A percentile compares a stretch with the other conserved stretches of the same genome.
These are phyloP conservation scores for Epiperipatus broadwayi DNA, from an alignment of 2,888 invertebrate genomes.

Conservation along the genomic window DNA sequence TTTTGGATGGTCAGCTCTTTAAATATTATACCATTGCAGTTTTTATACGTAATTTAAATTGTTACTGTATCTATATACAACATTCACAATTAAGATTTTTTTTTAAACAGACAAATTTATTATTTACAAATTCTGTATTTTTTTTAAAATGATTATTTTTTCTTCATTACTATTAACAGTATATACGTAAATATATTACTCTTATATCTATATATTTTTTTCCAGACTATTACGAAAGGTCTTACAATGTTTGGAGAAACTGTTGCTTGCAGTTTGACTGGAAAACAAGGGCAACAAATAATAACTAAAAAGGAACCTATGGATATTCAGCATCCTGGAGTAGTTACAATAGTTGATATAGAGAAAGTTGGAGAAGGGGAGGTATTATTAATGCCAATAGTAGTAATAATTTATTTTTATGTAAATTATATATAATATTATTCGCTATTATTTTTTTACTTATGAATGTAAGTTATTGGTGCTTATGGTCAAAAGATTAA, in stretches of 20 bases:
- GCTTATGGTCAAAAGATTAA: not conserved
- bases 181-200: not conserved
- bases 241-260: conserved; percentile 72
- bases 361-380: conserved; percentile 19
- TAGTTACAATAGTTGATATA: conserved; percentile 63
- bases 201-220: conserved; percentile 8
- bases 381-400: too few relatives aligned
- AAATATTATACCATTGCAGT: too few relatives aligned
- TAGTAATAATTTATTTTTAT: too few relatives aligned
- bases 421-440: too few relatives aligned
- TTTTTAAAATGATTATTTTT: too few relatives aligned
- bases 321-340: conserved; percentile 52
- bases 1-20: too few relatives aligned
- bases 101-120: too few relatives aligned
- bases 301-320: conserved; percentile 19
- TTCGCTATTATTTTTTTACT: conserved; percentile 4
- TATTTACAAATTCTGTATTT: too few relatives aligned
- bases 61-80: too few relatives aligned
- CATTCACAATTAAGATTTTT: too few relatives aligned
- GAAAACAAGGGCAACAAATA: conserved; percentile 35
- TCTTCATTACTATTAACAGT: not conserved
- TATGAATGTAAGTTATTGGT: conserved; percentile 1
- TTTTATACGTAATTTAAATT: too few relatives aligned
- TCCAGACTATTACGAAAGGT: conserved; percentile 60
- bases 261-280: conserved; percentile 71